Base-by-base conservation (phyloP, 2,113 vertebrate species). In the Ceuthmochares aereus region DNA sequence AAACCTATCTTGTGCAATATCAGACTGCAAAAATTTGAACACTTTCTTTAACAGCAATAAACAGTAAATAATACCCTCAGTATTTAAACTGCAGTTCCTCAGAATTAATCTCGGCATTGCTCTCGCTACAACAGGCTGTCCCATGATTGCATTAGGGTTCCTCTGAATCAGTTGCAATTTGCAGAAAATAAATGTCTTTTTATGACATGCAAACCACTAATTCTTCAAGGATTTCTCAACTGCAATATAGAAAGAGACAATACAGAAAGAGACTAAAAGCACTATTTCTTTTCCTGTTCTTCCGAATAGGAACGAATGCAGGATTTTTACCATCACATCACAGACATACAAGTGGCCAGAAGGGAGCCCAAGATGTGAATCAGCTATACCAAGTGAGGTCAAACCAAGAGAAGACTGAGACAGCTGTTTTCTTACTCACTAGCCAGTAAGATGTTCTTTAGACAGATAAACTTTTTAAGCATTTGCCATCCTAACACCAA, bases 361-460 rank as follows among this genome's bases (percentile, higher is more conserved):
- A 81, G 3, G 15, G n/a, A 87, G 30, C 4, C n/a, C 10, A 43
- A 54, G 40, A 40, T 22, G 64, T 34, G n/a, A 91, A 72, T 27
- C 56, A 63, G 25, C 43, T 32, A n/a, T 5, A 3, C 47, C 64
- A 47, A 72, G 30, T 26, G 18, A 42, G 14, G 49, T 3, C 43
- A 66, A 60, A 47, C 27, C 32, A 36, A 26, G 29, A 4, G 22
- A 84, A 87, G n/a, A 56, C 20, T 20, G 6, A 76, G 56, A 63
- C 17, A 52, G 3, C 4, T 29, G 10, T 43, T 80, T 52, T 17
- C 23, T 73, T 63, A 26, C 54, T 84, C 19, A 49, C 10, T 15
- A 36, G 16, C 2, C n/a, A 60, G 29, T 1, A 1, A 86, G 26
- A 30, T 1, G 0, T n/a, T 67, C 30, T 59, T 40, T 77, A 56